Evolutionary conservation across 2,888 invertebrate genomes (phyloP), one percentile per base, ranked within the genome.

Genomic region (Tricholauxania praeusta): DNA sequence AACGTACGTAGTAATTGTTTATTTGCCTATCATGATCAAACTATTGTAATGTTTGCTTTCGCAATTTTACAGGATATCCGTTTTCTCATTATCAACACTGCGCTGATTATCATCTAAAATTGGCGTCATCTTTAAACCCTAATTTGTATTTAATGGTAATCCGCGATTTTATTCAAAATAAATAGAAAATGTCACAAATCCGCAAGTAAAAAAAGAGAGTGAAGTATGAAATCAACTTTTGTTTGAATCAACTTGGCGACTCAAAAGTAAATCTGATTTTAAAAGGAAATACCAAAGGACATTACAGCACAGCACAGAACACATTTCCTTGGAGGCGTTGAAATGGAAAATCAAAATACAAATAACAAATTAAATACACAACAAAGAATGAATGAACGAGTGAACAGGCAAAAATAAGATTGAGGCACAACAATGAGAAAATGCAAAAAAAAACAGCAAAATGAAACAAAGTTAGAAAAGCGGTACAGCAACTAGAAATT

Each of bases 301-400:
- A 14, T 22, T 19, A 55, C 6, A 12, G 15, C 57, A 15, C 28
- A 12, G 32, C 51, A 47, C 51, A 59, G 19, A 63, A 49, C 63
- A 48, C 28, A 55, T 47, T 55, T 71, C 53, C 63, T 63, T 22
- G 22, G 52, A 71, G 63, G 71, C 71, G 51, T 28, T 71, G 39
- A 55, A 52, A 71, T 63, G 51, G 71, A 71, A 71, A 63, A 71
- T 67, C 71, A 71, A 53, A 71, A 39, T 39, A 39, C 39, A 39
- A 39, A 71, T 60, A 71, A 63, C 71, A 63, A 63, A 63, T 71
- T 71, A 71, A 71, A 52, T 71, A 63, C 51, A 67, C 17, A 32
- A 39, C 47, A 62, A 62, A 62, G 12, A 22, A 22, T 22, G 22
- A 57, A 57, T 19, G 28, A 22, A 28, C 22, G 28, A 28, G 12